Conservation (phyloP, 2,888 invertebrate species). For the Agrenia bidenticulata region DNA sequence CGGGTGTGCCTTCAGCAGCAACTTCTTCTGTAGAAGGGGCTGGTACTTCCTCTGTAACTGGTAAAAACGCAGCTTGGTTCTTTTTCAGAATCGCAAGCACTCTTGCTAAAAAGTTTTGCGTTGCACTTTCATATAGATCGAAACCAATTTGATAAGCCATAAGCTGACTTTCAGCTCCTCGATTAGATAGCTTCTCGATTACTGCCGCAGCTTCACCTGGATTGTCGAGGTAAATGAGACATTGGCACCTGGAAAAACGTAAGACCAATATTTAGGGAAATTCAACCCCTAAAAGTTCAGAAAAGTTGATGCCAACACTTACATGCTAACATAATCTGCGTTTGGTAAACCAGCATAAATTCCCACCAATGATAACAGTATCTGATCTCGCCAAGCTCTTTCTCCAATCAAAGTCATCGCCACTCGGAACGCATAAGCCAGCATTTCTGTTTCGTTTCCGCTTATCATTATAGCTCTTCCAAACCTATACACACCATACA, state of each 20-base stretch:
- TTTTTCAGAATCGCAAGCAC: conserved; percentile 79
- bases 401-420: conserved; percentile 96
- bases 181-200: conserved; percentile 78
- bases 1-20: conserved; percentile 26
- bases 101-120: conserved; percentile 91
- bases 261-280: no score
- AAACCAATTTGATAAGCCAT: conserved; percentile 99
- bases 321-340: conserved; percentile 96
- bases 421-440: conserved; percentile 93
- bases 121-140: conserved; percentile 98
- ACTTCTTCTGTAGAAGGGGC: conserved; percentile 14
- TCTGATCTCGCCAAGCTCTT: conserved; percentile 85
- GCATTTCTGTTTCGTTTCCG: conserved; percentile 83
- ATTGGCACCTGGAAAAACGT: conserved; percentile 80
- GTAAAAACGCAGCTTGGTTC: conserved; percentile 71
- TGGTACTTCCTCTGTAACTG: conserved; percentile 55
- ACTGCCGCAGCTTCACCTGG: conserved; percentile 89
- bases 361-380: conserved; percentile 82
- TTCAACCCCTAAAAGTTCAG: no score
- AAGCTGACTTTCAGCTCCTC: conserved; percentile 68
- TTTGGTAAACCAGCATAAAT: conserved; percentile 84
- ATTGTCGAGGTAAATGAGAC: conserved; percentile 94
- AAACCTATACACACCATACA: conserved; percentile 36
- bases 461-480: conserved; percentile 52
- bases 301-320: conserved; percentile 16